Base-by-base conservation (phyloP, 35 echinoderm and acorn worm genomes). In the Hemicentrotus pulcherrimus region DNA sequence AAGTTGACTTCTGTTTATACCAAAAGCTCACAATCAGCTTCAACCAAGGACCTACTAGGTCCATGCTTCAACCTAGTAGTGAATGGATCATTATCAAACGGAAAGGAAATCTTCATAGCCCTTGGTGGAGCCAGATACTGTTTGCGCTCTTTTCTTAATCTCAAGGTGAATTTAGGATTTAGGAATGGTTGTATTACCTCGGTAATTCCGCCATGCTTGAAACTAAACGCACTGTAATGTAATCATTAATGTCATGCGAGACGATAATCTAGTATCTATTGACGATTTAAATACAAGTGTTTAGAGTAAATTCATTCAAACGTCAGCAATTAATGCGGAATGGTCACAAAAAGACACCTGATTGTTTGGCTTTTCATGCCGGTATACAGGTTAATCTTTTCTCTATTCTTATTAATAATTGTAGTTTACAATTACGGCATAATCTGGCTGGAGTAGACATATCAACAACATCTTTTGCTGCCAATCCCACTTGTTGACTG, bases 221-320 rank as follows among this genome's bases (percentile, higher is more conserved):
- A 78, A 78, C 19, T 78, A n/a, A 78, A 78, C 65, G 65, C 65
- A 78, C 65, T 28, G 65, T 78, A 78, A 78, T 78, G 65, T n/a
- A 78, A 78, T 78, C 65, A 78, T n/a, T 78, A 3, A 22, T 78
- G 65, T 78, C 24, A 78, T 24, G 18, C 19, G 28, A 78, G 22
- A 78, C 6, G 65, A 78, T 78, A 78, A 78, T 78, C 65, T 78
- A 4, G 4, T 7, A 70, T 78, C 19, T 78, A 10, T 55, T 55
- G 50, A 55, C 50, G 50, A 55, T 55, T 55, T 55, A 55, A 55
- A 55, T 15, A 55, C 50, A 11, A 0, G 15, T 78, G 65, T 78
- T n/a, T 28, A 28, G 24, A 78, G 28, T 2, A 24, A 71, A 24
- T 28, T 71, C 18, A 24, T 71, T 78, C 65, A 14, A 9, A 59